Percentiles rank a stretch among this genome's conserved stretches.
phyloP scores from a whole-genome alignment of 2,797 vertebrate species.

The Lerista edwardsae region DNA sequence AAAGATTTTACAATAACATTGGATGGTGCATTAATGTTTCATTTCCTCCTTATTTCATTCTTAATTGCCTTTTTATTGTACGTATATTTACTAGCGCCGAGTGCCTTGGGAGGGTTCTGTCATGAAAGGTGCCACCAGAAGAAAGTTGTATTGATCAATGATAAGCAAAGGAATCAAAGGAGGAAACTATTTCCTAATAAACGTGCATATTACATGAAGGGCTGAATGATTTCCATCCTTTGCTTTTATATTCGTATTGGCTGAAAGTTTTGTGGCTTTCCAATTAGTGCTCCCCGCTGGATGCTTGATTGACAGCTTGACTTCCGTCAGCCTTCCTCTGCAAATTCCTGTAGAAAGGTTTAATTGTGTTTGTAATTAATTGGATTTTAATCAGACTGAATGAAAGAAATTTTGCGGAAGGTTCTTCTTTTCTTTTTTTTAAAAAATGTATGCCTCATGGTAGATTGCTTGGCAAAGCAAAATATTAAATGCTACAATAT shows the following conservation, averaged over 20 bases:
- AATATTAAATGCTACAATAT: slow-evolving; percentile 61
- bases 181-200: slow-evolving; percentile 67
- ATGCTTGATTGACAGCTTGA: slow-evolving; percentile 56
- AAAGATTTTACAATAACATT: slow-evolving; percentile 45
- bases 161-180: slow-evolving; percentile 58
- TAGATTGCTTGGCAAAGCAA: slow-evolving; percentile 55
- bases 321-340: slow-evolving; percentile 38
- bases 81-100: slow-evolving; percentile 56
- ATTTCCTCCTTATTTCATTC: slow-evolving; percentile 57
- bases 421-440: not conserved
- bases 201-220: slow-evolving; percentile 35
- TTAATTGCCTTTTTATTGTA: slow-evolving; percentile 65
- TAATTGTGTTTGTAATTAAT: slow-evolving; percentile 72
- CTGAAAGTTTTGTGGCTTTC: slow-evolving; percentile 51
- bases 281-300: slow-evolving; percentile 45
- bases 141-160: slow-evolving; percentile 59
- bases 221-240: slow-evolving; percentile 36
- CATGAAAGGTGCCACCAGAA: slow-evolving; percentile 56
- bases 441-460: slow-evolving; percentile 26
- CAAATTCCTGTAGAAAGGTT: slow-evolving; percentile 55
- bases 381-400: slow-evolving; percentile 66
- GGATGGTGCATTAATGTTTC: slow-evolving; percentile 54
- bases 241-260: slow-evolving; percentile 48
- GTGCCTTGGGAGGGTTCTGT: slow-evolving; percentile 52
- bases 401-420: slow-evolving; percentile 59